Evolutionary conservation across 2,888 invertebrate species (phyloP), one percentile per base, ranked within the genome.

Genomic region (Cinara cedri): DNA sequence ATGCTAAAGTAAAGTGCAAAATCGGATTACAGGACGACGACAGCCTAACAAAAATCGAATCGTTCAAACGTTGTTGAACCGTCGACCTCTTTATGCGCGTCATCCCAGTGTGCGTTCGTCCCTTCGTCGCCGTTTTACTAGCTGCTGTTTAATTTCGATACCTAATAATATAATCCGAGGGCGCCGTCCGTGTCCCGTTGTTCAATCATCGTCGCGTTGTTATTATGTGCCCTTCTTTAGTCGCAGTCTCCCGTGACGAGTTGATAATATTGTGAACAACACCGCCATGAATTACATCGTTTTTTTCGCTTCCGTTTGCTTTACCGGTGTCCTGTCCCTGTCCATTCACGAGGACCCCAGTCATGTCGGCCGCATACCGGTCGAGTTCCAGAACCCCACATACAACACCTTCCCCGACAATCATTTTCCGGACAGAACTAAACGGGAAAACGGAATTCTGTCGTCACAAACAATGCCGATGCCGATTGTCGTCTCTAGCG

Each of bases 331-430:
- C n/a, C 3, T 19, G 19, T 72, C 72, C 46, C 60, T 72, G 46
- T 72, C 72, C 46, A 60, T 72, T 2, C 60, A 72, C 46, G 72
- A 60, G 24, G 71, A 46, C 70, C 34, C 34, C 34, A 24, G 26
- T 16, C 16, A 19, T 4, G 1, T 1, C 21, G 10, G 16, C 60
- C n/a, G 16, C 1, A 16, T 21, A 21, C 16, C 44, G 1, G 13
- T 21, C 14, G 21, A 21, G 44, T 49, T 54, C 54, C 34, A 1
- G 1, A 4, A 70, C 46, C 19, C 2, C 9, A 19, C 13, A 4
- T 8, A 34, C 21, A 2, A 11, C 1, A 3, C 16, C 6, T 11
- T n/a, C 3, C 26, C 26, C 10, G 13, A 49, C 26, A 11, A 26
- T 1, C n/a, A 2, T 0, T 1, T 3, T 0, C 46, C 3, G 9